These are phyloP conservation scores for Oostethus manadensis DNA, from an alignment of 2,113 vertebrate genomes.

Conservation along the genomic window DNA sequence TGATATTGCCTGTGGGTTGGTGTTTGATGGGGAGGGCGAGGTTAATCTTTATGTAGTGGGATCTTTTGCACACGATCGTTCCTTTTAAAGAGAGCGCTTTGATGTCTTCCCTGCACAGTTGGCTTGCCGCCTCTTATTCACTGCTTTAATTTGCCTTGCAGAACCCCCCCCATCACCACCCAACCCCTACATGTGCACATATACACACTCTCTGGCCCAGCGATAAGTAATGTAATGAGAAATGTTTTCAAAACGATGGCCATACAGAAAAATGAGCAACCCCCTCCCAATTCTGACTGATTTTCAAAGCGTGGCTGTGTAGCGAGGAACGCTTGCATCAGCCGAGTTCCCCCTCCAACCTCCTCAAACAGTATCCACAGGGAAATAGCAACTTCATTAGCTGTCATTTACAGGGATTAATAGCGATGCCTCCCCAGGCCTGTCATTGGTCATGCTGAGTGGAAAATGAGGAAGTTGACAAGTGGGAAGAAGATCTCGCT, in stretches of 20 bases:
- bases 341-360: conserved; percentile 11
- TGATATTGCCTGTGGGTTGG: conserved; percentile 45
- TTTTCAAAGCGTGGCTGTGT: neutral
- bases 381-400: conserved; percentile 57
- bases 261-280: conserved; percentile 22
- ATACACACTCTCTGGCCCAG: conserved; percentile 31
- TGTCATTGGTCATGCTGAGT: conserved; percentile 51
- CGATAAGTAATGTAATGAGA: conserved; percentile 72
- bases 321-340: conserved; percentile 8
- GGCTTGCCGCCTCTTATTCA: conserved; percentile 39
- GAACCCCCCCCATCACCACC: conserved; percentile 24
- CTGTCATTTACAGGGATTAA: conserved; percentile 62
- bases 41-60: conserved; percentile 65
- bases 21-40: conserved; percentile 33
- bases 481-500: neutral
- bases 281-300: conserved; percentile 16
- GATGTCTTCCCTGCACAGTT: conserved; percentile 48
- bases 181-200: neutral
- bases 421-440: conserved; percentile 37
- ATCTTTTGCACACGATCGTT: conserved; percentile 64
- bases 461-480: neutral
- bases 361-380: conserved; percentile 28
- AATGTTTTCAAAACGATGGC: conserved; percentile 52
- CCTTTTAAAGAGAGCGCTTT: conserved; percentile 66
- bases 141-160: conserved; percentile 53